Percentiles rank a stretch among this genome's conserved stretches.
phyloP scores from a whole-genome alignment of 2,797 vertebrate genomes.

The Allobates femoralis region DNA sequence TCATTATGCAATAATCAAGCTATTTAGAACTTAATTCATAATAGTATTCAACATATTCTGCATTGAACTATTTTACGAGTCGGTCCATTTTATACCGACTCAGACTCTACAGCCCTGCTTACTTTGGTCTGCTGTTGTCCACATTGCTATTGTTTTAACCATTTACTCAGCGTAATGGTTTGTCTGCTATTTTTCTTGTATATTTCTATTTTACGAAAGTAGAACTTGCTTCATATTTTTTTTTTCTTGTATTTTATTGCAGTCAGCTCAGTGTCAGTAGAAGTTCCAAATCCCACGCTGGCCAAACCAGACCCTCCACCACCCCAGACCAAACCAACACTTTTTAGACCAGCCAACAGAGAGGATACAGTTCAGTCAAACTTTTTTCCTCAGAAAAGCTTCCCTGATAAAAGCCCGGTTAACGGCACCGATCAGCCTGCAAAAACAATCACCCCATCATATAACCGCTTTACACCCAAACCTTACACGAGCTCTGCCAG shows the following conservation, averaged over 20 bases:
- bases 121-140: too few species aligned
- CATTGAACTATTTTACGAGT: too few species aligned
- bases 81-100: too few species aligned
- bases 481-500: constrained; percentile 87
- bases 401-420: constrained; percentile 86
- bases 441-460: constrained; percentile 79
- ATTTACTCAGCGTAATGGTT: not conserved
- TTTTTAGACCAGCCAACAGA: constrained; percentile 82
- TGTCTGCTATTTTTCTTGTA: not conserved
- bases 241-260: constrained; percentile 64
- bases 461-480: constrained; percentile 88
- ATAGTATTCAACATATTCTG: too few species aligned
- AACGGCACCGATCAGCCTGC: constrained; percentile 84
- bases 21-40: too few species aligned
- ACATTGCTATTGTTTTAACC: not conserved
- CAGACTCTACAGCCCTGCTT: too few species aligned
- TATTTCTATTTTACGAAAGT: not conserved
- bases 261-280: constrained; percentile 83
- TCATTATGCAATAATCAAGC: too few species aligned
- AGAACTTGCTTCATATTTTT: not conserved
- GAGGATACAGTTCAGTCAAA: constrained; percentile 85
- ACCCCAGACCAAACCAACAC: constrained; percentile 74
- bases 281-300: constrained; percentile 80
- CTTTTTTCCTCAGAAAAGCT: constrained; percentile 89
- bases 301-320: constrained; percentile 84